Evolutionary conservation across 2,888 invertebrate species (phyloP), one percentile per base, ranked within the genome.

Genomic region (Ectemnius lituratus): DNA sequence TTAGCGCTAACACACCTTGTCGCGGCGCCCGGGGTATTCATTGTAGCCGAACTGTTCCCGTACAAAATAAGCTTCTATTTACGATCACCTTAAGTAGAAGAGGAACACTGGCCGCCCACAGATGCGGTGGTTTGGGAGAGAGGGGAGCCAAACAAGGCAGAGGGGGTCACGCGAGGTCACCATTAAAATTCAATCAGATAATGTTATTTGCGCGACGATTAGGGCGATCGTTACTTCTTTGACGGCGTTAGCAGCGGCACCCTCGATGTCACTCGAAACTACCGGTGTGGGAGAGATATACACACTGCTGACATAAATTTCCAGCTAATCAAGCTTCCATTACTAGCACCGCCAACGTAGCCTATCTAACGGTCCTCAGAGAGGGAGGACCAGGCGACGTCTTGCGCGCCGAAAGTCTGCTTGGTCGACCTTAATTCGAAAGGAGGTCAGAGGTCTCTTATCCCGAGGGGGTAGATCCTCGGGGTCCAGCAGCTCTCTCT

Each of bases 161-260:
- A 27, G 59, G 46, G 20, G 69, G 61, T 83, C 89, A 89, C 89
- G 89, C 89, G 84, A 89, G 83, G 76, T 75, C 70, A 68, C 82
- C 87, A 88, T 90, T 89, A 88, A 89, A 88, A 87, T 89, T 88
- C 89, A 84, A 89, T 90, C 90, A 86, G 89, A 89, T 90, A 89
- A 87, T 88, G 84, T 86, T 86, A 87, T 88, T 89, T 88, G 88
- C 85, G 84, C 78, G 77, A 73, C 87, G 87, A 90, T 88, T 87
- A 89, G 81, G 79, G 64, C 79, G 72, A 81, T 49, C 76, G 81
- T 85, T 84, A 83, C 83, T 82, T 85, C 85, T 83, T 77, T 74
- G 77, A 81, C 76, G 76, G 60, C 72, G 74, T 69, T 67, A 64
- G 20, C 56, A 59, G 37, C 23, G 60, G 14, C 16, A 37, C 57